phyloP scores from a whole-genome alignment of 2,888 invertebrate genomes.

The Rhimphoctona megacephalus region DNA sequence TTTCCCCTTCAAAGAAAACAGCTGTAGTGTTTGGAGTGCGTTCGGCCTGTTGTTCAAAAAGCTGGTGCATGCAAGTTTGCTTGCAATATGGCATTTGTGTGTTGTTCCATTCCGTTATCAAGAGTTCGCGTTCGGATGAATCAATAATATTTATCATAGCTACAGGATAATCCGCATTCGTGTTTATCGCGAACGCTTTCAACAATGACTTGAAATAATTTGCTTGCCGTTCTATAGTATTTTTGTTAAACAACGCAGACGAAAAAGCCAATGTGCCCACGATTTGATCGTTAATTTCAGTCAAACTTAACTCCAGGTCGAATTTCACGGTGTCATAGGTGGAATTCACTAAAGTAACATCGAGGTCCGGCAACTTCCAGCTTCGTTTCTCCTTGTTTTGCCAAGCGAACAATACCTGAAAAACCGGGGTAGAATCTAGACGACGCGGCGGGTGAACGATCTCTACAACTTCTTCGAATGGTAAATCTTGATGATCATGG shows the following conservation, averaged over 20 bases:
- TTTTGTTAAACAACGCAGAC: constrained; percentile 10
- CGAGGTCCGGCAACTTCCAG: constrained; percentile 14
- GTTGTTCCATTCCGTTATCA: constrained; percentile 10
- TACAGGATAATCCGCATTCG: not conserved
- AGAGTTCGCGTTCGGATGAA: not conserved
- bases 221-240: constrained; percentile 5
- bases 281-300: constrained; percentile 2
- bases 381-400: not conserved
- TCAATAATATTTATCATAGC: constrained; percentile 23
- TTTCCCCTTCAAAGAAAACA: constrained; percentile 3
- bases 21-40: not conserved
- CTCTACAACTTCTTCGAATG: constrained; percentile 26
- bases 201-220: constrained; percentile 1
- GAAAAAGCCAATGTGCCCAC: not conserved
- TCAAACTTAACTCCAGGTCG: constrained; percentile 15
- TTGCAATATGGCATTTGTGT: not conserved
- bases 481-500: constrained; percentile 27
- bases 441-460: constrained; percentile 12
- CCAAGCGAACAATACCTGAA: constrained; percentile 32
- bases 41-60: constrained; percentile 9
- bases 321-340: constrained; percentile 6
- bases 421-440: constrained; percentile 10
- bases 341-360: not conserved
- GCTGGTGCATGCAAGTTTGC: constrained; percentile 9
- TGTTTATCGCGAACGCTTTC: not conserved